Evolutionary conservation across 1,140 invertebrate species (phyloP).

Genomic region (Macrostomum lignano): DNA sequence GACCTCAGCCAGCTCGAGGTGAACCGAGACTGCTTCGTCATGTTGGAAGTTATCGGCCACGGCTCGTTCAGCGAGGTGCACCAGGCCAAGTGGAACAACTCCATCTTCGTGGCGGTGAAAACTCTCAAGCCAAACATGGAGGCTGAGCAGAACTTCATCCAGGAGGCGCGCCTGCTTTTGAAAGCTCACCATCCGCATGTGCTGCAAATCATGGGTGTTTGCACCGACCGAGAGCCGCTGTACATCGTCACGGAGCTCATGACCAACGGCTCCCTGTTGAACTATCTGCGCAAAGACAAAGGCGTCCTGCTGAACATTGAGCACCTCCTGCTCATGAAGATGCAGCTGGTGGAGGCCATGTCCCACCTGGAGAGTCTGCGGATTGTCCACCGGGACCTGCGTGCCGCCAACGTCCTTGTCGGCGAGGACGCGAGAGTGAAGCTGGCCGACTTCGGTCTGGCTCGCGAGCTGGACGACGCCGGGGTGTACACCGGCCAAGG

Average conservation of each 20-base stretch:
- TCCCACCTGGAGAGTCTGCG: too few relatives aligned
- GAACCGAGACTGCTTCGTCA: not conserved
- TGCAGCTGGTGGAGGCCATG: too few relatives aligned
- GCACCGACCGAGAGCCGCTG: conserved; percentile 37
- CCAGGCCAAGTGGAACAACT: not conserved
- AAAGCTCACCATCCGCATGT: conserved; percentile 4
- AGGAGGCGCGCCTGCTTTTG: conserved; percentile 6
- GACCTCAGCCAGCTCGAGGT: conserved; percentile 4
- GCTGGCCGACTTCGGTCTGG: conserved; percentile 93
- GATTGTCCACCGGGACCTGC: conserved; percentile 40
- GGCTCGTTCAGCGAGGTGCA: conserved; percentile 3
- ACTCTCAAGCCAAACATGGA: not conserved
- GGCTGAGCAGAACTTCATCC: not conserved
- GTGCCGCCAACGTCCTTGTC: conserved; percentile 85
- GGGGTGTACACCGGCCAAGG: too few relatives aligned
- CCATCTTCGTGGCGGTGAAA: conserved; percentile 2
- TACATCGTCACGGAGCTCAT: conserved; percentile 99
- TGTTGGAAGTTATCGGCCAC: not conserved
- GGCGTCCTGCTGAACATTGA: too few relatives aligned
- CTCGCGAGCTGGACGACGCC: conserved; percentile 36
- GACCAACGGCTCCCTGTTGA: conserved; percentile 79
- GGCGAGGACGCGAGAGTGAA: conserved; percentile 90
- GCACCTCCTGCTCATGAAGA: too few relatives aligned
- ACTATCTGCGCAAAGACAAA: too few relatives aligned
- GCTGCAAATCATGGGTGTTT: conserved; percentile 5